Base-by-base conservation (phyloP, 2,113 vertebrate species). In the Atherinomorus stipes region DNA sequence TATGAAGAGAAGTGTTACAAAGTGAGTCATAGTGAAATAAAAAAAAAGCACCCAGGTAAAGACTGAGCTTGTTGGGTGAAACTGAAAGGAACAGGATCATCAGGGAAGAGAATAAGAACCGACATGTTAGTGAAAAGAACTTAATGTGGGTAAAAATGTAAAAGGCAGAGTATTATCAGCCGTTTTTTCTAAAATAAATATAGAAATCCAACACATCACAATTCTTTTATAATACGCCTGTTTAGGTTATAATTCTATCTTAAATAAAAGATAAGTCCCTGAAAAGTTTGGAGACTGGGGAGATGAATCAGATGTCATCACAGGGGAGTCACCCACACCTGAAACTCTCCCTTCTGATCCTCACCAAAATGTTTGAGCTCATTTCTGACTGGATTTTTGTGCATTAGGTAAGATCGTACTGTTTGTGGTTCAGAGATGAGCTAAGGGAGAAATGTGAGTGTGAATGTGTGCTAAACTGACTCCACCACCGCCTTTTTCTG, bases 381-480 rank as follows among this genome's bases (percentile, higher is more conserved):
- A 51, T 2, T 40, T 7, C 25, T 31, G 7, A 21, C 22, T 21
- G 12, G 11, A 51, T 53, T 8, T 10, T 11, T 45, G 15, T 47
- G 23, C 0, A 12, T 71, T 26, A 52, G 10, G 56, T 67, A 71
- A 71, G 28, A 26, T 8, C 0, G 11, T 10, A 57, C 50, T 74
- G 73, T 64, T 63, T 64, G 58, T 71, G 69, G 63, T 70, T 44
- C 11, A 63, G 9, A 72, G 66, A 70, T 66, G n/a, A 80, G 25
- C 13, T n/a, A n/a, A 62, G 74, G 75, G 52, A 78, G 2, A 49
- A 40, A 78, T 42, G 40, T 57, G 69, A 19, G 61, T 53, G 42
- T 18, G 16, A 4, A 28, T 64, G 31, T 38, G 19, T 25, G 31
- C 11, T 31, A 2, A 51, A 54, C 19, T 31, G 45, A 47, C 60